Conservation (phyloP, 30 jellyfish, hydroid and myxozoan genomes). For the Pseudorhiza aurosa region DNA sequence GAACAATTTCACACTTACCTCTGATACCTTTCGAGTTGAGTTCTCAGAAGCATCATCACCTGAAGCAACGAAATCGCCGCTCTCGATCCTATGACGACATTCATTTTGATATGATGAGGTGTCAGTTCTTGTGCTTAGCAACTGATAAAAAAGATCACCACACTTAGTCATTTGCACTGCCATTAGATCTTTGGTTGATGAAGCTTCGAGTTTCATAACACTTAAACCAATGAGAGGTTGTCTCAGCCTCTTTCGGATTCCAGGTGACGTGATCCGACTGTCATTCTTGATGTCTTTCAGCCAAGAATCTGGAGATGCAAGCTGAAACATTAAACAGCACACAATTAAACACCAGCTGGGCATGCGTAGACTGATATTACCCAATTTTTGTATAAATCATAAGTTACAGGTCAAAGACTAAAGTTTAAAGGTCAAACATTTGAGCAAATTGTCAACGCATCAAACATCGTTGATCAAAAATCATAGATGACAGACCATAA, state of each 20-base stretch:
- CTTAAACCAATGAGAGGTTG: conserved; percentile 67
- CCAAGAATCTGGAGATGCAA: conserved; percentile 52
- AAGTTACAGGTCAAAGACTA: too few relatives aligned
- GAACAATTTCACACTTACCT: too few relatives aligned
- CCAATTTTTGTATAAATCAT: too few relatives aligned
- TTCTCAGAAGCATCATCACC: background rate
- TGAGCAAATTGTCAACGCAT: too few relatives aligned
- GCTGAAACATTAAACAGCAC: too few relatives aligned
- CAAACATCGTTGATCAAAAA: too few relatives aligned
- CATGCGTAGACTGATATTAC: too few relatives aligned
- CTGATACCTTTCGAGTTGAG: too few relatives aligned
- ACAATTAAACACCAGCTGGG: too few relatives aligned
- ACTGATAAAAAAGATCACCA: conserved; percentile 59
- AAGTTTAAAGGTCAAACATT: too few relatives aligned
- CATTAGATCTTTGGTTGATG: background rate
- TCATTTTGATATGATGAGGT: background rate
- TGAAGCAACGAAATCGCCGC: background rate
- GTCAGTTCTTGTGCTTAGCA: conserved; percentile 1
- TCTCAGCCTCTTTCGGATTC: conserved; percentile 40
- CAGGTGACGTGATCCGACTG: conserved; percentile 49
- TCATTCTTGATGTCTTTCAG: conserved; percentile 7
- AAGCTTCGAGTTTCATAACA: conserved; percentile 1
- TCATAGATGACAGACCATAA: too few relatives aligned
- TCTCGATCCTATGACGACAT: background rate
- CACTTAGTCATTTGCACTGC: conserved; percentile 61